Conservation (phyloP, 2,797 vertebrate species). For the Enteromius fasciolatus region DNA sequence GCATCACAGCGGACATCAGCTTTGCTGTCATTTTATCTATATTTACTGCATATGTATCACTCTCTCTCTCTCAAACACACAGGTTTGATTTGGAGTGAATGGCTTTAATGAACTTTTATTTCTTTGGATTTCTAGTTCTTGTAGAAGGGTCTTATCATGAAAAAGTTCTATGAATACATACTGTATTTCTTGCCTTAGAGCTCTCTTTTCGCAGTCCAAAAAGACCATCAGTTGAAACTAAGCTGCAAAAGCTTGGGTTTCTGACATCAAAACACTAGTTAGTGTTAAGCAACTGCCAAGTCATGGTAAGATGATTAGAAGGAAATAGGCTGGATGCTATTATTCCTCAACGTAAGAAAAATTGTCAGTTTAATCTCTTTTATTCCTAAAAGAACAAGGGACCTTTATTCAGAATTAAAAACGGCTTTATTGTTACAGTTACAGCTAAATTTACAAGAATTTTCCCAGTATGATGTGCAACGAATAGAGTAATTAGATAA, state of each 20-base stretch:
- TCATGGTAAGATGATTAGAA: not conserved
- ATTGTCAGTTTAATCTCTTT: not conserved
- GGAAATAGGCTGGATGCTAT: not conserved
- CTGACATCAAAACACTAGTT: not conserved
- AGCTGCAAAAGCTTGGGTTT: not conserved
- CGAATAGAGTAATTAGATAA: constrained; percentile 20
- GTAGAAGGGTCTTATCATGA: not conserved
- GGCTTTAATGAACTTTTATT: not conserved
- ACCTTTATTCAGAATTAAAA: not conserved
- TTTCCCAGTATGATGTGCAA: not conserved
- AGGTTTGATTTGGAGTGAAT: not conserved
- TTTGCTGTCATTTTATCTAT: constrained; percentile 25
- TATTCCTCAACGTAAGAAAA: not conserved
- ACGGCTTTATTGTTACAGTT: not conserved
- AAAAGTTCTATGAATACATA: not conserved
- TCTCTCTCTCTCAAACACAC: constrained; percentile 3
- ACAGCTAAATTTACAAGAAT: not conserved
- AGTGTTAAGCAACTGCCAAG: not conserved
- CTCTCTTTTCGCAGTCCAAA: not conserved
- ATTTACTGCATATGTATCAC: not conserved
- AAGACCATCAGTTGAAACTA: not conserved
- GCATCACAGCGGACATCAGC: constrained; percentile 1
- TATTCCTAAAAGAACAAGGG: not conserved
- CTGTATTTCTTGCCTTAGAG: not conserved
- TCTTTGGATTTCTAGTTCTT: not conserved